Evolutionary conservation across 2,888 invertebrate species (phyloP).

Genomic region (Melanotus villosus): DNA sequence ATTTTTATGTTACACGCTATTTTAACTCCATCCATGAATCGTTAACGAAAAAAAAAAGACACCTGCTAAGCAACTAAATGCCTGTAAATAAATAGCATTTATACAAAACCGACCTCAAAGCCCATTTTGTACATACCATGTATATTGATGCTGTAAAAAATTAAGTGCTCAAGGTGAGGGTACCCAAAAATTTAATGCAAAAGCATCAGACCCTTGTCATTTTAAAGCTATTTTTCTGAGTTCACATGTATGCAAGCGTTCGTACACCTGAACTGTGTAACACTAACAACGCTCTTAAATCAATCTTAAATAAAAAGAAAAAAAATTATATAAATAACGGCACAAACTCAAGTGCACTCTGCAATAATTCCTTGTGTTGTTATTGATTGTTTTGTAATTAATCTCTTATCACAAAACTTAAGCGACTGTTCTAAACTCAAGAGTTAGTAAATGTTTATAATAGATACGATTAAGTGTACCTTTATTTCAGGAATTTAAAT

Average conservation of each 20-base stretch:
- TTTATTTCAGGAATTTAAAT: constrained; percentile 21
- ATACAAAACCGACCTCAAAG: constrained; percentile 28
- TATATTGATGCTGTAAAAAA: constrained; percentile 24
- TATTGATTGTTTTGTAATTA: constrained; percentile 38
- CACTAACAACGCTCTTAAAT: too few species aligned
- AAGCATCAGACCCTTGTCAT: constrained; percentile 3
- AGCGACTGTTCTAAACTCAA: constrained; percentile 45
- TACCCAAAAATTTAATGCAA: constrained; percentile 4
- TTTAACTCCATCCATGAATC: too few species aligned
- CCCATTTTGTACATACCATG: constrained; percentile 23
- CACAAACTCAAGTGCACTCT: constrained; percentile 36
- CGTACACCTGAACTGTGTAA: constrained; percentile 15
- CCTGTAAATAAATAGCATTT: constrained; percentile 28
- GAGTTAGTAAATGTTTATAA: constrained; percentile 40
- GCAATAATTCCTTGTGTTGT: constrained; percentile 28
- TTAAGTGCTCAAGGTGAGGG: constrained; percentile 15
- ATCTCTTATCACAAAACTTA: constrained; percentile 35
- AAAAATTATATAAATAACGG: constrained; percentile 19
- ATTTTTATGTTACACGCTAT: too few species aligned
- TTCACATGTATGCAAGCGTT: too few species aligned
- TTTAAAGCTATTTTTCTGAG: too few species aligned
- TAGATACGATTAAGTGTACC: constrained; percentile 31
- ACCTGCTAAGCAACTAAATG: not conserved
- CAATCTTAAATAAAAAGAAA: too few species aligned
- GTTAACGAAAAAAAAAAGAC: too few species aligned